Evolutionary conservation across 2,113 vertebrate species (phyloP).

Genomic region (Garra rufa): DNA sequence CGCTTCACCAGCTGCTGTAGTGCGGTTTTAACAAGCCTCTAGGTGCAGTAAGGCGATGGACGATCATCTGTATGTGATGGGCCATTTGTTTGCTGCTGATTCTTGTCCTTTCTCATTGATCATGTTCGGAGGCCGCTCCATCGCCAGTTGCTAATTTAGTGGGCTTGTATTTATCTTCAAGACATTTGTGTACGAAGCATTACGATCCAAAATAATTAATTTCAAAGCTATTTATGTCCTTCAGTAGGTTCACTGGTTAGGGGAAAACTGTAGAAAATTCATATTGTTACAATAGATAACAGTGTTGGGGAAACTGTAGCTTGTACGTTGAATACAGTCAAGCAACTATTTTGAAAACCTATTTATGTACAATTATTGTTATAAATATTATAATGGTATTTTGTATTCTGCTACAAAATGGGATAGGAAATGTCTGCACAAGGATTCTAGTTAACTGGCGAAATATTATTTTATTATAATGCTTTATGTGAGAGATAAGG

Average conservation of each 20-base stretch:
- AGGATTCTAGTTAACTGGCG: not conserved
- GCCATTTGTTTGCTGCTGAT: slow-evolving; percentile 35
- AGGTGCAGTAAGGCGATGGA: slow-evolving; percentile 54
- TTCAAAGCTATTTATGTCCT: slow-evolving; percentile 24
- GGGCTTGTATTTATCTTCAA: slow-evolving; percentile 2
- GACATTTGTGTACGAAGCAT: slow-evolving; percentile 17
- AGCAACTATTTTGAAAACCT: not conserved
- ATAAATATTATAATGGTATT: not conserved
- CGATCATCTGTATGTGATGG: slow-evolving; percentile 50
- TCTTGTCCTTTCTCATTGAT: slow-evolving; percentile 43
- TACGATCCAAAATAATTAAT: slow-evolving; percentile 8
- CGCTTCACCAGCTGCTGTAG: slow-evolving; percentile 37
- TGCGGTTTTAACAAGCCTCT: slow-evolving; percentile 56
- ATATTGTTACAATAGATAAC: not conserved
- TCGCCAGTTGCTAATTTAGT: slow-evolving; percentile 25
- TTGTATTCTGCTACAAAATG: not conserved
- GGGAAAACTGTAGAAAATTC: not conserved
- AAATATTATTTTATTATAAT: not conserved
- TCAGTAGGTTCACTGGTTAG: not conserved
- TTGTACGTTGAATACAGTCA: not conserved
- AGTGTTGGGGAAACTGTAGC: not conserved
- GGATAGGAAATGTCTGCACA: not conserved
- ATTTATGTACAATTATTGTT: not conserved
- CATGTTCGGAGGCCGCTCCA: slow-evolving; percentile 8
- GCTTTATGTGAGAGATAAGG: not conserved